Percentiles rank a stretch among this genome's conserved stretches.
Evolutionary conservation across 2,797 vertebrate genomes (phyloP).

Genomic region (Pyrocephalus nanus): DNA sequence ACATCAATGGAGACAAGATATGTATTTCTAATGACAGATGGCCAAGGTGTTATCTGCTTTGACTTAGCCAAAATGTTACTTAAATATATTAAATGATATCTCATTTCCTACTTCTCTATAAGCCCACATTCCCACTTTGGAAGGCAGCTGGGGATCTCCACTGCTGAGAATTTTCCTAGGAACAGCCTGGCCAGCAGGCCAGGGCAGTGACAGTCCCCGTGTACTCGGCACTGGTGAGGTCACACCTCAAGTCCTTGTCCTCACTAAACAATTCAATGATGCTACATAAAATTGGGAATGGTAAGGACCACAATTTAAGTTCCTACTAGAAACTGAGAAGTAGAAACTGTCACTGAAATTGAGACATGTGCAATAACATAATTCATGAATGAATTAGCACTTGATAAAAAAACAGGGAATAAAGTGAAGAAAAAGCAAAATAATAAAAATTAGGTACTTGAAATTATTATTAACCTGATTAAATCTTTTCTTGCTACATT

Average conservation of each 20-base stretch:
- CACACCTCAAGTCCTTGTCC: not conserved
- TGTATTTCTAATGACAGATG: not conserved
- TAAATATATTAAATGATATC: not conserved
- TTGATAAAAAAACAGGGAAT: not conserved
- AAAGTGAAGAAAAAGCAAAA: not conserved
- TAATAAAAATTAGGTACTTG: not conserved
- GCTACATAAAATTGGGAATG: not conserved
- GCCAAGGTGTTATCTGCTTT: not conserved
- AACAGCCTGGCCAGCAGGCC: not conserved
- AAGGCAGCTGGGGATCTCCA: not conserved
- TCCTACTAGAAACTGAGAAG: not conserved
- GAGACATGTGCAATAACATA: not conserved
- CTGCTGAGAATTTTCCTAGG: not conserved
- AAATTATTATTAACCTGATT: not conserved
- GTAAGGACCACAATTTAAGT: not conserved
- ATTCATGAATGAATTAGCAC: not conserved
- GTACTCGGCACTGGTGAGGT: not conserved
- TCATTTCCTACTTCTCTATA: not conserved
- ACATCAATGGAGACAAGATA: not conserved
- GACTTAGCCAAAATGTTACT: not conserved
- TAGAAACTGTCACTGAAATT: not conserved
- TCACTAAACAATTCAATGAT: not conserved
- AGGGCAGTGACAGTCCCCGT: not conserved
- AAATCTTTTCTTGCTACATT: not conserved
- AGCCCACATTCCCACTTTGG: not conserved